phyloP scores from a whole-genome alignment of 92 coral and sea anemone genomes.

The Palythoa grandis region DNA sequence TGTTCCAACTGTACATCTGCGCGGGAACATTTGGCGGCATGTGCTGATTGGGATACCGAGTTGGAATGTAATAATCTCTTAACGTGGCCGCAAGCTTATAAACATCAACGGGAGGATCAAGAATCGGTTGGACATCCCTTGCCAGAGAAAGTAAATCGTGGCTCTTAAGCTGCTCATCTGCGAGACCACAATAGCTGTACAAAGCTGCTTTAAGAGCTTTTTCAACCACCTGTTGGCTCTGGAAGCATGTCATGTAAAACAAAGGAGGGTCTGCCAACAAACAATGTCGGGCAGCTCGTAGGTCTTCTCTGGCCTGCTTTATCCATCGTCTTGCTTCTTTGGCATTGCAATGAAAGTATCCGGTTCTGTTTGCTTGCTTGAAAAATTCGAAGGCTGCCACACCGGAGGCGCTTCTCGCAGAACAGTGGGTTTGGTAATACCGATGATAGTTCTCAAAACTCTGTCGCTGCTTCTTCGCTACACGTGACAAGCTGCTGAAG shows the following conservation, averaged over 20 bases:
- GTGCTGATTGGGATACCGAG: constrained; percentile 84
- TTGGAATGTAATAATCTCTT: constrained; percentile 62
- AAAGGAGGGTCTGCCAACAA: constrained; percentile 57
- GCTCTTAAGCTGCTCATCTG: constrained; percentile 72
- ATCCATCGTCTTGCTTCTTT: constrained; percentile 76
- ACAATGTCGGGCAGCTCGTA: constrained; percentile 65
- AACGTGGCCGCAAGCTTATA: constrained; percentile 58
- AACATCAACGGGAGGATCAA: constrained; percentile 61
- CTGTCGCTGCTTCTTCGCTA: constrained; percentile 68
- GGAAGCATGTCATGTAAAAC: constrained; percentile 77
- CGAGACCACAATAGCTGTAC: constrained; percentile 75
- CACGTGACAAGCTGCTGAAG: constrained; percentile 46
- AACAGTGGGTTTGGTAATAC: constrained; percentile 25
- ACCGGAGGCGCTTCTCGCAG: background rate
- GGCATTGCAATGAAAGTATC: constrained; percentile 58
- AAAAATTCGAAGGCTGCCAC: background rate
- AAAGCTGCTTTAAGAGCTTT: constrained; percentile 86
- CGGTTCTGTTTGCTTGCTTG: constrained; percentile 17
- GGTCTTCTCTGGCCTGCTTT: constrained; percentile 79
- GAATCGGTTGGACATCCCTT: constrained; percentile 51
- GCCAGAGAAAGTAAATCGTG: constrained; percentile 80
- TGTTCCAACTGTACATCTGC: constrained; percentile 60
- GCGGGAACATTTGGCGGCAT: constrained; percentile 68
- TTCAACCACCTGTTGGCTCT: constrained; percentile 88
- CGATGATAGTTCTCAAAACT: constrained; percentile 75